phyloP scores from a whole-genome alignment of 2,888 invertebrate species.

The Protophormia terraenovae region DNA sequence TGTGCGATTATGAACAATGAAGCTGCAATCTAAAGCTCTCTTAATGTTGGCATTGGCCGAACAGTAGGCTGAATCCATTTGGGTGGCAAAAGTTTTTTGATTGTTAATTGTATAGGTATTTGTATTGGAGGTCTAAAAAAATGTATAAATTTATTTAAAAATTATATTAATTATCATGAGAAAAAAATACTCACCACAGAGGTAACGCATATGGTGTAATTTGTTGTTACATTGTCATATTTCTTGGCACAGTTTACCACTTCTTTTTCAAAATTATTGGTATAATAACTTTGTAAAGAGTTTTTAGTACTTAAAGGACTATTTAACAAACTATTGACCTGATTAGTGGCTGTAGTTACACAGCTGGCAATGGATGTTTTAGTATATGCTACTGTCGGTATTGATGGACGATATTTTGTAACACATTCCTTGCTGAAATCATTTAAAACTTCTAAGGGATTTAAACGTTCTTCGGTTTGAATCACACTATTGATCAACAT shows the following conservation, averaged over 20 bases:
- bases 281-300: constrained; percentile 16
- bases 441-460: constrained; percentile 59
- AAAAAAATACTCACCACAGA: neutral
- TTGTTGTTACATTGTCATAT: neutral
- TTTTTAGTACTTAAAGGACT: neutral
- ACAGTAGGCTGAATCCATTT: constrained; percentile 40
- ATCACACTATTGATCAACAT: constrained; percentile 37
- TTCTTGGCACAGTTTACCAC: constrained; percentile 21
- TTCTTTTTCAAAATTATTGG: neutral
- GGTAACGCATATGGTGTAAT: constrained; percentile 19
- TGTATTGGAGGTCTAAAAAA: constrained; percentile 29
- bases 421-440: constrained; percentile 65
- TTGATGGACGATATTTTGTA: constrained; percentile 55
- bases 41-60: constrained; percentile 32
- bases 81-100: constrained; percentile 34
- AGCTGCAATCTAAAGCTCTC: constrained; percentile 53
- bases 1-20: neutral
- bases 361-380: constrained; percentile 51
- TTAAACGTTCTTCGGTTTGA: constrained; percentile 54
- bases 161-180: neutral
- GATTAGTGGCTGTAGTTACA: constrained; percentile 31
- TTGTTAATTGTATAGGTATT: constrained; percentile 11
- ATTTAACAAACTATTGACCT: neutral
- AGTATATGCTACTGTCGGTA: constrained; percentile 48
- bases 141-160: neutral